phyloP scores from a whole-genome alignment of 2,888 invertebrate genomes.

The Pterostichus madidus region DNA sequence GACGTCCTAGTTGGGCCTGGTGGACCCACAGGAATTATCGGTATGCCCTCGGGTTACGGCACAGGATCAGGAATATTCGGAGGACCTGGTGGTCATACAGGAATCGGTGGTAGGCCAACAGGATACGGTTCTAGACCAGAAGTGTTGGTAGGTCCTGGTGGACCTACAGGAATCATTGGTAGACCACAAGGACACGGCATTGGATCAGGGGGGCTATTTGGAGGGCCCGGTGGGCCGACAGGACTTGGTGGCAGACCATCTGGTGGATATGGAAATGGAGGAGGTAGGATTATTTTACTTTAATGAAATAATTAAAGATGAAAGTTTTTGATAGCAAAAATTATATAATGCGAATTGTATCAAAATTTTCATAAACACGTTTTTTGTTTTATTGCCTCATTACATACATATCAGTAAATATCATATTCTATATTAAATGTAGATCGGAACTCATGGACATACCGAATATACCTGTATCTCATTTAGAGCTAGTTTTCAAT shows the following conservation, averaged over 20 bases:
- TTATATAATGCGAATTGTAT: too few species aligned
- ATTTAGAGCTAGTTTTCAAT: too few species aligned
- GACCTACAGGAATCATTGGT: slow-evolving; percentile 64
- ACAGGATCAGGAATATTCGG: slow-evolving; percentile 31
- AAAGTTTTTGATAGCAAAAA: too few species aligned
- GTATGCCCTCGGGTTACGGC: slow-evolving; percentile 72
- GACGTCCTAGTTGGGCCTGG: slow-evolving; percentile 75
- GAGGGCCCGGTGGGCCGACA: slow-evolving; percentile 50
- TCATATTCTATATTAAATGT: too few species aligned
- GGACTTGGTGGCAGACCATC: too few species aligned
- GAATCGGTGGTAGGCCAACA: slow-evolving; percentile 53
- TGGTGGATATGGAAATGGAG: slow-evolving; percentile 68
- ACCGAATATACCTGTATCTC: too few species aligned
- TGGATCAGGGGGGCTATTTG: slow-evolving; percentile 30
- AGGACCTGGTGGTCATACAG: slow-evolving; percentile 62
- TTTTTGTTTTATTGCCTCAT: too few species aligned
- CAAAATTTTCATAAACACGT: too few species aligned
- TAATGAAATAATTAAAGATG: too few species aligned
- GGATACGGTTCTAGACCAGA: slow-evolving; percentile 4
- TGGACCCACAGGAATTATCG: slow-evolving; percentile 80
- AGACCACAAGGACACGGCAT: slow-evolving; percentile 18
- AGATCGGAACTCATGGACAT: too few species aligned
- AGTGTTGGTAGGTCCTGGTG: slow-evolving; percentile 58
- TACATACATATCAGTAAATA: too few species aligned
- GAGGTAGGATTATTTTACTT: too few species aligned